Base-by-base conservation (phyloP, 2,113 vertebrate genomes). In the Grammomys surdaster region DNA sequence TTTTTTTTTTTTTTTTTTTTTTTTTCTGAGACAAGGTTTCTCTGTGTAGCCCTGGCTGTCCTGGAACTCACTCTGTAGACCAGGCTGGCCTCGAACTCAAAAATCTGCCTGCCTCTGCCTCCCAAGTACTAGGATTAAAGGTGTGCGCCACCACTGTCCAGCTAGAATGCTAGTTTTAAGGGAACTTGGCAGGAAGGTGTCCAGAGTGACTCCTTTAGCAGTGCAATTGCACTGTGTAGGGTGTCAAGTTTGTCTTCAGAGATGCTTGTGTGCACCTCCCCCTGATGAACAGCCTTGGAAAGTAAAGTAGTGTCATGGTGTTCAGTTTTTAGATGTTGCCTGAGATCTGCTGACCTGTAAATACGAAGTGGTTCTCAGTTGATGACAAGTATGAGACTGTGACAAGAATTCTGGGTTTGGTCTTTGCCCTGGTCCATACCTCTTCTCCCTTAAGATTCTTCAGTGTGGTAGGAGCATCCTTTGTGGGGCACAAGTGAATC, bases 171-270 rank as follows among this genome's bases (percentile, higher is more conserved):
- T 43, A 73, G 10, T 51, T 10, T 51, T 67, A 20, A 65, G 28
- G 36, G 65, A 48, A 31, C 63, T 31, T 56, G 20, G 7, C 48
- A 88, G 46, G 65, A 87, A 65, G 19, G 31, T 11, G 8, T 84
- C 54, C 1, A 12, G 0, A 40, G 5, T 20, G 16, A 31, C 1
- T 92, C n/a, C 60, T 5, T 4, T 51, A 10, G 0, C 16, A 2
- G 5, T 13, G 33, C 8, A 5, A 36, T 13, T 51, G 40, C 58
- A 31, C n/a, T 65, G 58, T 63, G 58, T 24, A 5, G 7, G 9
- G 31, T 43, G 40, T n/a, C 17, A 3, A 26, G 46, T 51, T 43
- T 60, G 54, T 75, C 60, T 33, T 46, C 20, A 63, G 1, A 5
- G 28, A 36, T 48, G 24, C 5, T 51, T 69, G 46, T 17, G 6